Evolutionary conservation across 2,797 vertebrate species (phyloP), one percentile per base, ranked within the genome.

Genomic region (Protosalanx chinensis): DNA sequence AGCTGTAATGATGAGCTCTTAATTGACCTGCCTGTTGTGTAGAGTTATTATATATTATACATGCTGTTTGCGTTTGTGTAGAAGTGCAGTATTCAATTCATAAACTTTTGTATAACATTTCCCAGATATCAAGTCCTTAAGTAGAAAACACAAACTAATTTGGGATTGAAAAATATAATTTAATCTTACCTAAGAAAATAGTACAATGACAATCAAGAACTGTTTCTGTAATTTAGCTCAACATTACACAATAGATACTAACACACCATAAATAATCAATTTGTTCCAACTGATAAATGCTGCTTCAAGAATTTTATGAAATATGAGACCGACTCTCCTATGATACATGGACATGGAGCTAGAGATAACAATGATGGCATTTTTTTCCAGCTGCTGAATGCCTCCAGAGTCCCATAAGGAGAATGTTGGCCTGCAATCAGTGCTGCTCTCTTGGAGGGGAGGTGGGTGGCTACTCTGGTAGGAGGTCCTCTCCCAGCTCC

Each of bases 401-500:
- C 7, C 30, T 64, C 1, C 2, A 64, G 29, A 7, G 27, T 59
- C 57, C 2, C 46, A n/a, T 67, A 67, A 18, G 65, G 27, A 56
- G 16, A 64, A 67, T 18, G 30, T 67, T 67, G 46, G 3, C 16
- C 58, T 5, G 49, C 18, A 4, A 29, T 29, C 30, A 8, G 16
- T 29, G 46, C 49, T 29, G 46, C 35, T 46, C 7, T 64, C 20
- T 41, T 20, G 41, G 49, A 49, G 8, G 35, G 16, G 15, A 49
- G 53, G 30, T 4, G 7, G 49, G 30, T 58, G 8, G 71, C 79
- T 91, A 97, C 84, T 98, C 94, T 3, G 98, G 97, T 81, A 99
- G 93, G 75, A 99, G 88, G 87, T 99, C 96, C 3, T 98, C 97
- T 87, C 95, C 96, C 67, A 98, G 84, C 65, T 97, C 96, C 87